Conservation (phyloP, 2,113 vertebrate species). For the Sciurus niger region DNA sequence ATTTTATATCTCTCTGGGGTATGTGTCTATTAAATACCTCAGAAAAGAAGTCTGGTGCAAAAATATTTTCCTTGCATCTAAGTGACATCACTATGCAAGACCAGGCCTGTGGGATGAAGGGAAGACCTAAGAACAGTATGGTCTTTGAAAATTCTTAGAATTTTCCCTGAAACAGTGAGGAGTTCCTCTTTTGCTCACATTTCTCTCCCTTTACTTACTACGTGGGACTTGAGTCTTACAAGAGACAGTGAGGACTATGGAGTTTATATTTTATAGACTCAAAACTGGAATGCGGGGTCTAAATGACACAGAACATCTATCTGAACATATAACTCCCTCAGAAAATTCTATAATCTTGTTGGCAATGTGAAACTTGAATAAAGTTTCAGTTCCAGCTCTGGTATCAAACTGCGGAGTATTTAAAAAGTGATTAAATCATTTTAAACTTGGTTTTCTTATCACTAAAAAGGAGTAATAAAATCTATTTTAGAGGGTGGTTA, state of each 20-base stretch:
- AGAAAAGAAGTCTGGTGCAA: not conserved
- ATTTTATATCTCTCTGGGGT: not conserved
- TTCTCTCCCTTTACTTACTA: not conserved
- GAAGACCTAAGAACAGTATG: not conserved
- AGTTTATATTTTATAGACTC: constrained; percentile 30
- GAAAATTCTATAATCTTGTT: constrained; percentile 61
- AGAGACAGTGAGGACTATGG: constrained; percentile 28
- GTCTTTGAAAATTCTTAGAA: not conserved
- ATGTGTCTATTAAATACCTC: not conserved
- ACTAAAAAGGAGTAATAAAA: not conserved
- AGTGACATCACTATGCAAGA: not conserved
- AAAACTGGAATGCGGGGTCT: not conserved
- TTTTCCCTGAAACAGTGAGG: constrained; percentile 17
- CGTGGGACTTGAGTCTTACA: constrained; percentile 34
- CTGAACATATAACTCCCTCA: constrained; percentile 18
- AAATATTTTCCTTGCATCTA: constrained; percentile 32
- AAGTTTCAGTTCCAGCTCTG: not conserved
- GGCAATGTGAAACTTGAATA: constrained; percentile 43
- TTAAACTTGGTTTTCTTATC: not conserved
- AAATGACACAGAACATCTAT: constrained; percentile 37
- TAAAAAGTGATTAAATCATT: constrained; percentile 30
- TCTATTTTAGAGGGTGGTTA: constrained; percentile 18
- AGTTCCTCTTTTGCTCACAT: constrained; percentile 6
- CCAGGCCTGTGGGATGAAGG: not conserved
- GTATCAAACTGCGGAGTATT: not conserved